Evolutionary conservation across 2,888 invertebrate genomes (phyloP).

Genomic region (Branchipolynoe longqiensis): DNA sequence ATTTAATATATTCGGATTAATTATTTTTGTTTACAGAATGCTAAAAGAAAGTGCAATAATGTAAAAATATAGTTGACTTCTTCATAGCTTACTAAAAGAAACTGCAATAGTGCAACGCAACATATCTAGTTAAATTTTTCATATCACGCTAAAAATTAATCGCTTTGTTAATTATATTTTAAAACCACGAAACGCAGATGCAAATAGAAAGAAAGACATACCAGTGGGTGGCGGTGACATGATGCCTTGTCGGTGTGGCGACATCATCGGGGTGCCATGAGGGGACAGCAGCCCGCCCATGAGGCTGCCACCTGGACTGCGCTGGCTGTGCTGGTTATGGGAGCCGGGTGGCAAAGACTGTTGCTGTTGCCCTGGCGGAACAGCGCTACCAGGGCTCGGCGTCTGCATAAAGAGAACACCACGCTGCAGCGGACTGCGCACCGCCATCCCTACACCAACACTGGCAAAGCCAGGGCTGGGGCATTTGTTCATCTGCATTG

Average conservation of each 20-base stretch:
- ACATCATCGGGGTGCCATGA: conserved; percentile 12
- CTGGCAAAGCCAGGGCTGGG: conserved; percentile 61
- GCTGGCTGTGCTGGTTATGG: conserved; percentile 4
- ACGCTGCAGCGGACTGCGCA: conserved; percentile 29
- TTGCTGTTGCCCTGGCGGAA: too few species aligned
- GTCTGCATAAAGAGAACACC: conserved; percentile 1
- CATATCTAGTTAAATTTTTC: too few species aligned
- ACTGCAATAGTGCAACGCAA: too few species aligned
- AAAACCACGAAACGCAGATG: too few species aligned
- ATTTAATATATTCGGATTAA: too few species aligned
- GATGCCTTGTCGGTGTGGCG: conserved; percentile 45
- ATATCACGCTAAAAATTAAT: too few species aligned
- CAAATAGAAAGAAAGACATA: not conserved
- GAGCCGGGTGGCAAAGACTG: not conserved
- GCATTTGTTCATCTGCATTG: conserved; percentile 10
- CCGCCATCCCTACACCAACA: not conserved
- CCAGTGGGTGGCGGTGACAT: conserved; percentile 44
- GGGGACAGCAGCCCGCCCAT: conserved; percentile 32
- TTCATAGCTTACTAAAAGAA: too few species aligned
- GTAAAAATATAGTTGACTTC: too few species aligned
- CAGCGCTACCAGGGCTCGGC: conserved; percentile 27
- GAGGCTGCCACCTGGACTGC: conserved; percentile 1
- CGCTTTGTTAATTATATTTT: too few species aligned
- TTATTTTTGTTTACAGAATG: too few species aligned
- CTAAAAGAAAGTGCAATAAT: too few species aligned